These are phyloP conservation scores for Gadopsis marmoratus DNA, from an alignment of 2,797 vertebrate genomes.

Conservation along the genomic window DNA sequence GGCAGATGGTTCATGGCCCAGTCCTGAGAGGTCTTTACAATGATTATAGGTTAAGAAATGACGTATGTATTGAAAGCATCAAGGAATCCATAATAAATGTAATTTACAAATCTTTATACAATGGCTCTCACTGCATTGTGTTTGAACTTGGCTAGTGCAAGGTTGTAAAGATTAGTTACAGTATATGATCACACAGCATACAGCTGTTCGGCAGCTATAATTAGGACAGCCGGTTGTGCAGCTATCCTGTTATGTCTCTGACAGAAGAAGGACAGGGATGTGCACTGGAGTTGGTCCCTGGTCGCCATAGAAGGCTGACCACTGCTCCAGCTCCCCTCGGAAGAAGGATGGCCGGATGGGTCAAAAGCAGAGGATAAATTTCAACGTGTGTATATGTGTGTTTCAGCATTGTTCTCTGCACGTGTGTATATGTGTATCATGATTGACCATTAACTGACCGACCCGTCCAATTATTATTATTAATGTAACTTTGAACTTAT, in stretches of 20 bases:
- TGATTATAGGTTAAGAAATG: constrained; percentile 5
- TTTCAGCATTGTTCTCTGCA: too few relatives aligned
- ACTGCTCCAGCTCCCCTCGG: too few relatives aligned
- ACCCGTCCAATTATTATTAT: not conserved
- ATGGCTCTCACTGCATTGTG: not conserved
- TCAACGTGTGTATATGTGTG: too few relatives aligned
- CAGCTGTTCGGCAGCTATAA: not conserved
- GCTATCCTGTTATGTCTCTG: too few relatives aligned
- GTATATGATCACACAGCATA: not conserved
- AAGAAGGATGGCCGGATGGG: too few relatives aligned
- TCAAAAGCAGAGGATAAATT: too few relatives aligned
- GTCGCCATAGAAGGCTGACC: too few relatives aligned
- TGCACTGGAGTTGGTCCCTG: too few relatives aligned
- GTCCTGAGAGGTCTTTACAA: not conserved
- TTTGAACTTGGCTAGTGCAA: not conserved
- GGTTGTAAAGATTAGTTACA: not conserved
- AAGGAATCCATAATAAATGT: not conserved
- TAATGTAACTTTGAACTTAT: not conserved
- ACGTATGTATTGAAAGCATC: not conserved
- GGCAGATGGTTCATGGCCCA: not conserved
- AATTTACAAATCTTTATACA: not conserved
- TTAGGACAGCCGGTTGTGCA: not conserved
- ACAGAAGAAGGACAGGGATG: too few relatives aligned
- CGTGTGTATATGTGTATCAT: too few relatives aligned
- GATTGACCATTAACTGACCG: too few relatives aligned